Conservation (phyloP, 1,140 invertebrate species). For the Heliconius congener region DNA sequence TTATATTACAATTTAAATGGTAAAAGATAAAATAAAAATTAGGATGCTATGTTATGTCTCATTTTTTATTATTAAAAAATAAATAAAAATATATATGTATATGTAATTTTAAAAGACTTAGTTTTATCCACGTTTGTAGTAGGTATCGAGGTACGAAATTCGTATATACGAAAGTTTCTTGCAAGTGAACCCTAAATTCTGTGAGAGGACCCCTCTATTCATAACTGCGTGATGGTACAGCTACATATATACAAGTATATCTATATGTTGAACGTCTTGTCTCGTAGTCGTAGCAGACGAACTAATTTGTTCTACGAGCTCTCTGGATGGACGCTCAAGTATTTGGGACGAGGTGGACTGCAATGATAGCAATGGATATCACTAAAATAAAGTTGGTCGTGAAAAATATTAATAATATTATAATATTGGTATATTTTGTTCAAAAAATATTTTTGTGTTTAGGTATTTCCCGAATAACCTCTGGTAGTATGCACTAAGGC, state of each 20-base stretch:
- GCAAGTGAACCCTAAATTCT: not conserved
- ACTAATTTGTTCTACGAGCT: slow-evolving; percentile 5
- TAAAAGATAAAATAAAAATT: no score
- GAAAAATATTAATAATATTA: not conserved
- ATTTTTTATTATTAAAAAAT: no score
- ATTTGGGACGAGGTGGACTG: not conserved
- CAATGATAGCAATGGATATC: not conserved
- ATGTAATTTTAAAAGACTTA: not conserved
- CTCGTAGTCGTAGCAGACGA: not conserved
- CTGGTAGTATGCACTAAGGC: no score
- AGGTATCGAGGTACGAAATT: not conserved
- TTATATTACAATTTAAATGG: no score
- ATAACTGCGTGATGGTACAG: slow-evolving; percentile 6
- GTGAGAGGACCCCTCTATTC: slow-evolving; percentile 7
- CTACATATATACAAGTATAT: not conserved
- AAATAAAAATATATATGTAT: no score
- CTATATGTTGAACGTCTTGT: not conserved
- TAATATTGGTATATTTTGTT: no score
- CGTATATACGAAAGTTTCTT: not conserved
- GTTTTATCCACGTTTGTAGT: not conserved
- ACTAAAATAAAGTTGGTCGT: not conserved
- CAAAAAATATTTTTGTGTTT: no score
- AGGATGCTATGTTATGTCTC: no score
- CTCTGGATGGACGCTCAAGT: not conserved
- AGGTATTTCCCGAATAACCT: no score